Conservation (phyloP, 2,888 invertebrate species). For the Antitype chi region DNA sequence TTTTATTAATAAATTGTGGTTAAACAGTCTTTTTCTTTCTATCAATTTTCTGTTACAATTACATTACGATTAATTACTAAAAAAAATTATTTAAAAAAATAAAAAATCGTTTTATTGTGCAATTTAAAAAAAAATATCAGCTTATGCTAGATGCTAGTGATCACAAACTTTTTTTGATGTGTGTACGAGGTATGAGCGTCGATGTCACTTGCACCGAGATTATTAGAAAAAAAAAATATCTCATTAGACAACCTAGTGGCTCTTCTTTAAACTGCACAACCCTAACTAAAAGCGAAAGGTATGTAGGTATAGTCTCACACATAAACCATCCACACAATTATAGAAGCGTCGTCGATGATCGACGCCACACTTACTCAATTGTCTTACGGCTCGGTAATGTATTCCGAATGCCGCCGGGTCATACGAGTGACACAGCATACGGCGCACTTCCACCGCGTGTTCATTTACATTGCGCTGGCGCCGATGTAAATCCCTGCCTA, state of each 20-base stretch:
- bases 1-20: too few relatives aligned
- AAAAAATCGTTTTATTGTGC: too few relatives aligned
- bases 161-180: too few relatives aligned
- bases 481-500: conserved; percentile 65
- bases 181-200: background rate
- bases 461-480: conserved; percentile 75
- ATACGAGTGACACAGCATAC: conserved; percentile 79
- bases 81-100: too few relatives aligned
- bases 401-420: conserved; percentile 83
- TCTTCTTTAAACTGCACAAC: background rate
- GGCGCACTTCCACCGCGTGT: conserved; percentile 58
- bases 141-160: too few relatives aligned
- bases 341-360: conserved; percentile 61
- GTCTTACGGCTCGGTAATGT: conserved; percentile 79
- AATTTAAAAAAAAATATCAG: too few relatives aligned
- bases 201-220: background rate
- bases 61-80: too few relatives aligned
- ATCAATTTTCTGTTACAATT: too few relatives aligned
- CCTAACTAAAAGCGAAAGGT: conserved; percentile 25
- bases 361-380: conserved; percentile 75
- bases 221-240: background rate
- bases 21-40: too few relatives aligned
- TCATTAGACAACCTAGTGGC: background rate
- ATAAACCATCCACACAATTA: conserved; percentile 56
- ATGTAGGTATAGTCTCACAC: background rate